Percentiles rank a stretch among this genome's conserved stretches.
phyloP scores from a whole-genome alignment of 2,888 invertebrate species.

The Eupeodes luniger region DNA sequence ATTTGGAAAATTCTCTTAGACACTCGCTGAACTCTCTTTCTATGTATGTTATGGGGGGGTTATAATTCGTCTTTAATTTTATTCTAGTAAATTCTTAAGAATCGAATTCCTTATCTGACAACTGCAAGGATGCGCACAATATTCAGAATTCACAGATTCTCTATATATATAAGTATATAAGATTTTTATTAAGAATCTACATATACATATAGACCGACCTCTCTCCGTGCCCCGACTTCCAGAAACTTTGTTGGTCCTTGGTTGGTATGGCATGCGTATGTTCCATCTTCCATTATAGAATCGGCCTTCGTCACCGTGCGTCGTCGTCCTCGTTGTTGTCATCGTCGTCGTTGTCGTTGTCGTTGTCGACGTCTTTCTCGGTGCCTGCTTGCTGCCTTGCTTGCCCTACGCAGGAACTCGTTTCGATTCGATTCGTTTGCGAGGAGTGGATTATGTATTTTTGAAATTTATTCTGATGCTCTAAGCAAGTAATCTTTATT shows the following conservation, averaged over 20 bases:
- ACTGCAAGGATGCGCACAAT: conserved; percentile 45
- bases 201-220: not conserved
- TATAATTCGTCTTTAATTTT: not conserved
- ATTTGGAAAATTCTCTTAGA: too few relatives aligned
- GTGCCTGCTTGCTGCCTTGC: not conserved
- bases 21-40: not conserved
- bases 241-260: not conserved
- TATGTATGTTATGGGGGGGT: too few relatives aligned
- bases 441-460: conserved; percentile 44
- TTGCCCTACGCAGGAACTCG: conserved; percentile 16
- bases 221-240: too few relatives aligned
- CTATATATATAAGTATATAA: not conserved
- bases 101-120: conserved; percentile 51
- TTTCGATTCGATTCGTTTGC: not conserved
- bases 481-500: conserved; percentile 39
- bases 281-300: conserved; percentile 2
- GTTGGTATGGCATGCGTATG: conserved; percentile 9
- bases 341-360: not conserved
- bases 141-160: conserved; percentile 38
- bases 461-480: conserved; percentile 48
- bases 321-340: not conserved
- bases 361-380: not conserved
- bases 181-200: not conserved
- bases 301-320: not conserved
- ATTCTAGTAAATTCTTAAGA: conserved; percentile 27